Evolutionary conservation across 2,797 vertebrate genomes (phyloP), one percentile per base, ranked within the genome.

Genomic region (Ctenopoma kingsleyae): DNA sequence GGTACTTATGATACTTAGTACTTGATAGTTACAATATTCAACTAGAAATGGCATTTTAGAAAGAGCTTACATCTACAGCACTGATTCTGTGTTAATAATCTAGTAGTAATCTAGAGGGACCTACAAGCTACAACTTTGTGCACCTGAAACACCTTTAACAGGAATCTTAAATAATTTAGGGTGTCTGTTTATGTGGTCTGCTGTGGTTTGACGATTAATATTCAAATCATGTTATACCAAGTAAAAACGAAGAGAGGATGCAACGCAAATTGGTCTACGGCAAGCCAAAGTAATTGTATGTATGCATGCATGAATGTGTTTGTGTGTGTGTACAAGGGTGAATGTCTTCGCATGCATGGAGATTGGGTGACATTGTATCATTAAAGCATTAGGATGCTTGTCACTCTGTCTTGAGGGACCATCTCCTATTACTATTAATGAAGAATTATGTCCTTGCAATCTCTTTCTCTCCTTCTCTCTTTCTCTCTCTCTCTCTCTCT

Each of bases 401-500:
- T 89, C 89, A 89, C 79, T 89, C 82, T 54, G 63, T 54, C 20
- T 53, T 69, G 56, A 88, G 82, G 80, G 84, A 84, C 73, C 60
- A 84, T 88, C 81, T 89, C 77, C 60, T 62, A 86, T 88, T 88
- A 84, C 75, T 84, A 83, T 91, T 92, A 91, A 92, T 90, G 84
- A 89, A 86, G 87, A 88, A 90, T 92, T 87, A 87, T 85, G 72
- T 83, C 79, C 83, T 54, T 48, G 20, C 23, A 11, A 56, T 49
- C 35, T 38, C 16, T 36, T 22, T 23, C 32, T 27, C 22, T 41
- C 35, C 30, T 13, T 30, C 27, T 19, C 22, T 49, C 32, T 36
- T 13, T 35, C 27, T 22, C 32, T 27, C 23, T 62, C 25, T 38
- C 40, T 77, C 38, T 62, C 61, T 27, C 40, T 56, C 15, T 73